phyloP scores from a whole-genome alignment of 2,888 invertebrate genomes.

The Metalampra italica region DNA sequence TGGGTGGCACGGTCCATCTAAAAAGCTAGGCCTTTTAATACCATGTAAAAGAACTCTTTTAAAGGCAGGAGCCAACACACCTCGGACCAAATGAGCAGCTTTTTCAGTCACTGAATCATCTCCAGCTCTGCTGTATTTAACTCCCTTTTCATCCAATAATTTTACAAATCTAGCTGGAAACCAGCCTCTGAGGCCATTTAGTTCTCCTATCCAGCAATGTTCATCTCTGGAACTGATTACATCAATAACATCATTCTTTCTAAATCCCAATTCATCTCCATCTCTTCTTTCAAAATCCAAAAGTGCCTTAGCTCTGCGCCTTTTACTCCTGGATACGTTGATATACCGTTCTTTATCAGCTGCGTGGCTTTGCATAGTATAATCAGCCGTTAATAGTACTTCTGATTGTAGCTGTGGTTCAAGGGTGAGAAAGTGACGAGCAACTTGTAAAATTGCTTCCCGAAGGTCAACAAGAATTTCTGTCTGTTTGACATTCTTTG shows the following conservation, averaged over 20 bases:
- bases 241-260: constrained; percentile 98
- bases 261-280: constrained; percentile 98
- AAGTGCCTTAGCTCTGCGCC: constrained; percentile 95
- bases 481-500: constrained; percentile 98
- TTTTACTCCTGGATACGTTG: constrained; percentile 92
- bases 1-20: constrained; percentile 97
- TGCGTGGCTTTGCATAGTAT: constrained; percentile 96
- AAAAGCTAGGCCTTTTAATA: constrained; percentile 92
- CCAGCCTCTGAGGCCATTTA: constrained; percentile 97
- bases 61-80: constrained; percentile 94
- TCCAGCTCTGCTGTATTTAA: constrained; percentile 91
- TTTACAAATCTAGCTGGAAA: constrained; percentile 98
- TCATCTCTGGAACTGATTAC: constrained; percentile 98
- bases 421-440: constrained; percentile 95
- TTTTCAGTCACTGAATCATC: constrained; percentile 98
- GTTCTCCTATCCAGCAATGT: constrained; percentile 98
- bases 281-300: constrained; percentile 98
- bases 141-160: constrained; percentile 91
- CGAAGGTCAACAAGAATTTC: constrained; percentile 98
- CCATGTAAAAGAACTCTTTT: constrained; percentile 97
- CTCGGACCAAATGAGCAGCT: constrained; percentile 97
- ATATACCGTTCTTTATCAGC: constrained; percentile 96
- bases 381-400: constrained; percentile 92
- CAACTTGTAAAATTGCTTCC: constrained; percentile 94
- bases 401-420: constrained; percentile 92